Evolutionary conservation across 2,113 vertebrate genomes (phyloP).

Genomic region (Scortum barcoo): DNA sequence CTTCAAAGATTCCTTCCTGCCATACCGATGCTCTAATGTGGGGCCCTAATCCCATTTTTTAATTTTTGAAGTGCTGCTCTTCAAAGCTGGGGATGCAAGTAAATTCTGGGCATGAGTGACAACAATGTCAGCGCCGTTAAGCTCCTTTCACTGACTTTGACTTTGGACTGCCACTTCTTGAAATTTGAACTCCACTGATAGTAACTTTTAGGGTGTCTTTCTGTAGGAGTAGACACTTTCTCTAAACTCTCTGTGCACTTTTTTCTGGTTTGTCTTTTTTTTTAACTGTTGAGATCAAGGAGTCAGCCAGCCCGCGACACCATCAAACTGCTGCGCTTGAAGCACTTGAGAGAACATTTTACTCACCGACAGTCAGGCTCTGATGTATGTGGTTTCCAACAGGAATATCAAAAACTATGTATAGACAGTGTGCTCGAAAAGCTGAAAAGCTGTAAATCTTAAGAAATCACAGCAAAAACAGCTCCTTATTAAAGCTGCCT

Average conservation of each 20-base stretch:
- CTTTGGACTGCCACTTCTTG: constrained; percentile 51
- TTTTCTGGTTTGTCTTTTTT: constrained; percentile 29
- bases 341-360: constrained; percentile 21
- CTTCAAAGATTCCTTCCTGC: constrained; percentile 60
- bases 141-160: constrained; percentile 57
- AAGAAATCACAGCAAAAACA: neutral
- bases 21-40: constrained; percentile 49
- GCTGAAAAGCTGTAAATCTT: neutral
- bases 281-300: constrained; percentile 48
- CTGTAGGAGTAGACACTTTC: constrained; percentile 20
- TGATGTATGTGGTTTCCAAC: neutral
- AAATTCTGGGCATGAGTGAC: constrained; percentile 51
- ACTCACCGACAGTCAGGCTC: neutral
- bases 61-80: constrained; percentile 59
- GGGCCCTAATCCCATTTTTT: constrained; percentile 61
- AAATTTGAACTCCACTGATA: constrained; percentile 34
- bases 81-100: constrained; percentile 51
- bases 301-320: neutral
- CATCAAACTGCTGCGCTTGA: constrained; percentile 2
- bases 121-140: constrained; percentile 64
- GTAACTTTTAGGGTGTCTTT: constrained; percentile 33
- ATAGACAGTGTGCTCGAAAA: neutral
- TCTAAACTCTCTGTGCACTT: constrained; percentile 15
- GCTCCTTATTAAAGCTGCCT: neutral
- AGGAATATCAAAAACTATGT: neutral